phyloP scores from a whole-genome alignment of 2,888 invertebrate genomes.

The Dysmachus trigonus region DNA sequence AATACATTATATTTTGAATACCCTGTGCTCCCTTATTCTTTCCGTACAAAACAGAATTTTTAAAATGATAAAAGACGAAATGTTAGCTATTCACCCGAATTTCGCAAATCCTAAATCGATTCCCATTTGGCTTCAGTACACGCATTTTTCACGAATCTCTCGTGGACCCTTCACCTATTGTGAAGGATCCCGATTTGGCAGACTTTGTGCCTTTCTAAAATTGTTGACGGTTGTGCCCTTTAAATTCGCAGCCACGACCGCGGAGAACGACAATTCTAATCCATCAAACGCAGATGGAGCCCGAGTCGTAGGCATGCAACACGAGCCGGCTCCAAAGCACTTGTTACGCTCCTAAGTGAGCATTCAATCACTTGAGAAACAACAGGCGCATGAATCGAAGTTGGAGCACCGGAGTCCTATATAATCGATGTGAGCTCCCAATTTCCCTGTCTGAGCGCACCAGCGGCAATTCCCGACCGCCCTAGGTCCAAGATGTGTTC shows the following conservation, averaged over 20 bases:
- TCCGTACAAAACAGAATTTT: background rate
- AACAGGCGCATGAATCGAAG: background rate
- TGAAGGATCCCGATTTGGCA: background rate
- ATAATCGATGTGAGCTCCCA: background rate
- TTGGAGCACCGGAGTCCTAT: background rate
- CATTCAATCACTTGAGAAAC: background rate
- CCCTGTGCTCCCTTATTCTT: background rate
- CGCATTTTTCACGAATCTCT: background rate
- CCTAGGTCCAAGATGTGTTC: background rate
- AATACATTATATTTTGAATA: background rate
- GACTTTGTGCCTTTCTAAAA: background rate
- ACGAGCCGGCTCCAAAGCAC: background rate
- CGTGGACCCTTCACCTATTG: background rate
- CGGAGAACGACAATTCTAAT: background rate
- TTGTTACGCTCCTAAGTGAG: background rate
- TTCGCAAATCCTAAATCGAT: background rate
- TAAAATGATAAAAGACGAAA: background rate
- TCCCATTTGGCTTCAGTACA: background rate
- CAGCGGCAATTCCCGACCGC: background rate
- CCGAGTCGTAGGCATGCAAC: background rate
- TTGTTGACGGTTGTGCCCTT: background rate
- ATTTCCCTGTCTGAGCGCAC: background rate
- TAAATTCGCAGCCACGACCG: background rate
- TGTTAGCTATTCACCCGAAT: background rate
- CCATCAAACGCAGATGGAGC: background rate